Base-by-base conservation (phyloP, 2,797 vertebrate species). In the Yasuhikotakia modesta region DNA sequence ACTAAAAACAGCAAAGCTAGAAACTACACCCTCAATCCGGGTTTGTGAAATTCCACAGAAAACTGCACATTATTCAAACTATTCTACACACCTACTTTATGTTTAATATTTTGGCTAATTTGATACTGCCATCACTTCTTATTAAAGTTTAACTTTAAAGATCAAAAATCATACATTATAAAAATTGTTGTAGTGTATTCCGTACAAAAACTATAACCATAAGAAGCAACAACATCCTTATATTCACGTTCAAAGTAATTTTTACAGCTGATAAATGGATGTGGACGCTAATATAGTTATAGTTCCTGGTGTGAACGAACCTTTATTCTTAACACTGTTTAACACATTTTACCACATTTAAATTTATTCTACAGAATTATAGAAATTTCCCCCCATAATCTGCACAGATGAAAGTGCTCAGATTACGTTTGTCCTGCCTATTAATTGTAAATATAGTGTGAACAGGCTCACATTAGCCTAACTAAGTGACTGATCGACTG, bases 291-390 rank as follows among this genome's bases (percentile, higher is more conserved):
- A 10, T 39, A 10, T 10, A 39, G 35, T 39, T 39, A 7, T 8
- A 8, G 35, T 39, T 39, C 35, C 11, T 39, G 35, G 35, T 39
- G 35, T 39, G 35, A 39, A 39, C 35, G 11, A 8, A 8, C 35
- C 35, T 8, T 10, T 39, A 22, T 5, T 55, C 21, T 43, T 24
- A 55, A 19, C 55, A 52, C 11, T 19, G 12, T 21, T 52, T 19
- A 75, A 64, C 27, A 63, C 8, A 61, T 50, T 22, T 50, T 10
- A 16, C 27, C 27, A 63, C 46, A 48, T 63, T 73, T 63, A 19
- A 30, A 16, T 35, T 7, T 12, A 35, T 61, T 73, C 8, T 32
- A 45, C n/a, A 21, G 3, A 32, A 32, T 73, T 21, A 30, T 0
- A 39, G 52, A 45, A 10, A 45, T 70, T 70, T 32, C 12, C 30